Evolutionary conservation across 2,113 vertebrate species (phyloP).

Genomic region (Ariopsis seemanni): DNA sequence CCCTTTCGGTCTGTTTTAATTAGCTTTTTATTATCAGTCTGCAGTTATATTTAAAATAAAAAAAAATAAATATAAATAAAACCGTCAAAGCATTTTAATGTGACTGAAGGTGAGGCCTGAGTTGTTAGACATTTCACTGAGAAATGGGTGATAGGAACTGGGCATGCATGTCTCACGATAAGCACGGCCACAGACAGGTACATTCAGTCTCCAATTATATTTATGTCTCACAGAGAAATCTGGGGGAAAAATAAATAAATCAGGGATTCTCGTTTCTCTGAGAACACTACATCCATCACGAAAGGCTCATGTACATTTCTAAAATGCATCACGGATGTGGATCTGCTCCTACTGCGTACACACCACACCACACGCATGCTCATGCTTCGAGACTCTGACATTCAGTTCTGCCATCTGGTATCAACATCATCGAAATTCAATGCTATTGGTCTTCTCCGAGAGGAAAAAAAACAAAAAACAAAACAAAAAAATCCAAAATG

Average conservation of each 20-base stretch:
- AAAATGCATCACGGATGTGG: background rate
- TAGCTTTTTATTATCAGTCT: slow-evolving; percentile 27
- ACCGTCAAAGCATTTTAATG: background rate
- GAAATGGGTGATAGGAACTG: background rate
- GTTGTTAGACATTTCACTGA: slow-evolving; percentile 19
- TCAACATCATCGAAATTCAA: slow-evolving; percentile 70
- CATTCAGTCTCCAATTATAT: background rate
- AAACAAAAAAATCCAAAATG: background rate
- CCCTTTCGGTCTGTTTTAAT: slow-evolving; percentile 49
- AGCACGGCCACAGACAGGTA: background rate
- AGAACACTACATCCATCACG: background rate
- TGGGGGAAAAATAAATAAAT: background rate
- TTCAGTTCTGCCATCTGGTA: slow-evolving; percentile 74
- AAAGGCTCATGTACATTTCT: slow-evolving; percentile 6
- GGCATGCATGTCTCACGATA: background rate
- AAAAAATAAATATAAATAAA: background rate
- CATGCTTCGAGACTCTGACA: slow-evolving; percentile 59
- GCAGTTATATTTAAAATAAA: background rate
- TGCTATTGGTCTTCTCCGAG: slow-evolving; percentile 63
- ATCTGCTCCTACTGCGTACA: background rate
- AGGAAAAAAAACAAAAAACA: slow-evolving; percentile 20
- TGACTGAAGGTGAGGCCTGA: background rate
- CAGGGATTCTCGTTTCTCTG: background rate
- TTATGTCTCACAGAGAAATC: background rate
- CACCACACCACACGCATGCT: slow-evolving; percentile 4